These are phyloP conservation scores for Platyura marginata DNA, from an alignment of 1,140 invertebrate species.

Conservation along the genomic window DNA sequence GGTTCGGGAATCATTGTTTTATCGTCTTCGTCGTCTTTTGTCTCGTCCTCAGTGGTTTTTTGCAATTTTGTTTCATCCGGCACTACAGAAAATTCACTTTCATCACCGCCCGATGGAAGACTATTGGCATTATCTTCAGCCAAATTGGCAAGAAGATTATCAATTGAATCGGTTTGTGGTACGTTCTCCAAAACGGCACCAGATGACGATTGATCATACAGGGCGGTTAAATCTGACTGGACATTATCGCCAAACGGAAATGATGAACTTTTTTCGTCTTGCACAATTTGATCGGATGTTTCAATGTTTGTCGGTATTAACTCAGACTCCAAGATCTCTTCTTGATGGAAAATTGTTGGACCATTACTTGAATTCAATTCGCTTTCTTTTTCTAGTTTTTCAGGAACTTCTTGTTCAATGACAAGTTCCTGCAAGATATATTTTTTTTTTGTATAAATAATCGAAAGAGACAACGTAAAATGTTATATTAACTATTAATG, in stretches of 20 bases:
- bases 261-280: conserved; percentile 20
- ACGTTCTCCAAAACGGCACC: conserved; percentile 1
- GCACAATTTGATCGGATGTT: conserved; percentile 8
- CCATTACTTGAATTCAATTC: neutral
- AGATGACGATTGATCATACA: conserved; percentile 7
- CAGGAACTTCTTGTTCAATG: neutral
- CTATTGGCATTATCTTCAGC: conserved; percentile 24
- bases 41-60: neutral
- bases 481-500: neutral
- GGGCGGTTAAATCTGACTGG: conserved; percentile 20
- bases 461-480: neutral
- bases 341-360: neutral
- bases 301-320: conserved; percentile 7
- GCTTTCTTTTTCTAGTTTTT: neutral
- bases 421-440: too few relatives aligned
- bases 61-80: neutral
- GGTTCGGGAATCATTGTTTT: neutral
- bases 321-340: neutral
- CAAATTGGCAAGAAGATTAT: conserved; percentile 18
- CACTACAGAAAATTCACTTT: conserved; percentile 7
- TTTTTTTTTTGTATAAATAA: too few relatives aligned
- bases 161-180: conserved; percentile 8
- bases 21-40: too few relatives aligned
- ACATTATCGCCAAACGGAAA: conserved; percentile 13
- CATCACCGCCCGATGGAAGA: conserved; percentile 24